These are phyloP conservation scores for Sula dactylatra DNA, from an alignment of 2,113 vertebrate genomes.

Conservation along the genomic window DNA sequence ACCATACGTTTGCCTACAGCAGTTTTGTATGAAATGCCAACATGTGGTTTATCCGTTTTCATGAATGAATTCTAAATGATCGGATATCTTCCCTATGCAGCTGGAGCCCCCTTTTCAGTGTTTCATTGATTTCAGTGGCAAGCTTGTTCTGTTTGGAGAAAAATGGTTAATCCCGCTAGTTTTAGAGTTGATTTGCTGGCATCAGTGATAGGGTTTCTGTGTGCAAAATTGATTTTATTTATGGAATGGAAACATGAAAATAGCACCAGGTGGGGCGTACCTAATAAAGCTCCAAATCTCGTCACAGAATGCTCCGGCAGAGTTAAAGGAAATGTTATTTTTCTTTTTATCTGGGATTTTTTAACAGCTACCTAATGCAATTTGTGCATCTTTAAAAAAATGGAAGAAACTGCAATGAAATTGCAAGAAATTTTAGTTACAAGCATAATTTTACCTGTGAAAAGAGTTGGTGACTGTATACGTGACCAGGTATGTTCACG, in stretches of 20 bases:
- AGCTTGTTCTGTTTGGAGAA: not conserved
- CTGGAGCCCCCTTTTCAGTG: not conserved
- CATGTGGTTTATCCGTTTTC: not conserved
- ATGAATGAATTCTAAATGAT: not conserved
- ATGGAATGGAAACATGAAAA: not conserved
- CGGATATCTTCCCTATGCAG: too few relatives aligned
- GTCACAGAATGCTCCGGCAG: not conserved
- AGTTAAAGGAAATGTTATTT: not conserved
- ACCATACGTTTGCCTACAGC: accelerated
- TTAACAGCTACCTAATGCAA: not conserved
- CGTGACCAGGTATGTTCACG: not conserved
- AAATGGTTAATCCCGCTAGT: not conserved
- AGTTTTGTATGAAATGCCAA: not conserved
- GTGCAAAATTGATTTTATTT: not conserved
- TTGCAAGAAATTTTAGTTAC: not conserved
- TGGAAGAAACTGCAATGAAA: not conserved
- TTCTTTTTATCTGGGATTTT: not conserved
- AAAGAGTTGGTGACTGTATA: not conserved
- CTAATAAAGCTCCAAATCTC: not conserved
- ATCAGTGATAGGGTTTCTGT: not conserved
- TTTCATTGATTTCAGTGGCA: not conserved
- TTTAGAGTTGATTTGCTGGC: not conserved
- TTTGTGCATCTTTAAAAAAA: not conserved
- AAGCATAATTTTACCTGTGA: not conserved
- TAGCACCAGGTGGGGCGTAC: not conserved